These are phyloP conservation scores for Allolobophora icterica DNA, from an alignment of 2,888 invertebrate species.

Conservation along the genomic window DNA sequence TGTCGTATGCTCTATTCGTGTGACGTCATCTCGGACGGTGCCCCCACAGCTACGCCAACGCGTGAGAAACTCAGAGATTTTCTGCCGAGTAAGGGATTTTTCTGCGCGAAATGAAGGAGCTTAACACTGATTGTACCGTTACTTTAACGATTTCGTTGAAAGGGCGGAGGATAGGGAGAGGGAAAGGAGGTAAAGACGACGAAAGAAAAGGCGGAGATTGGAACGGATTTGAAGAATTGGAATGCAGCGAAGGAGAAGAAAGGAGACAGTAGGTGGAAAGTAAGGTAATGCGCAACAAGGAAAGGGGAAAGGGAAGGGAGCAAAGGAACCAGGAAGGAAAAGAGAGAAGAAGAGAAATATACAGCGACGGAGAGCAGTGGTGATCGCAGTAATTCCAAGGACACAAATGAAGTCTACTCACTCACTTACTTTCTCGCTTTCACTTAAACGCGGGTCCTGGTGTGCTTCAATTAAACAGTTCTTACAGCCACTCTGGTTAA, in stretches of 20 bases:
- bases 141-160: background rate
- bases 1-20: background rate
- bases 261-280: background rate
- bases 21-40: background rate
- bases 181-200: background rate
- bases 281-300: background rate
- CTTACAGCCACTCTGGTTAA: no score
- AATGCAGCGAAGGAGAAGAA: background rate
- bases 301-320: background rate
- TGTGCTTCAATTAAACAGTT: no score
- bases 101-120: background rate
- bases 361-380: background rate
- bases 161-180: background rate
- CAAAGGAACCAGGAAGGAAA: background rate
- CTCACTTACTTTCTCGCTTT: no score
- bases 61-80: background rate
- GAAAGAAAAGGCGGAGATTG: background rate
- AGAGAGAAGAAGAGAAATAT: background rate
- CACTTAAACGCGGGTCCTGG: no score
- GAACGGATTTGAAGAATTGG: background rate
- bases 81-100: background rate
- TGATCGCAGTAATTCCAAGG: no score
- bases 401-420: no score
- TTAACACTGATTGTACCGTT: background rate
- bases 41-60: background rate